Conservation (phyloP, 1,140 invertebrate genomes). For the Tetraneura akinire region DNA sequence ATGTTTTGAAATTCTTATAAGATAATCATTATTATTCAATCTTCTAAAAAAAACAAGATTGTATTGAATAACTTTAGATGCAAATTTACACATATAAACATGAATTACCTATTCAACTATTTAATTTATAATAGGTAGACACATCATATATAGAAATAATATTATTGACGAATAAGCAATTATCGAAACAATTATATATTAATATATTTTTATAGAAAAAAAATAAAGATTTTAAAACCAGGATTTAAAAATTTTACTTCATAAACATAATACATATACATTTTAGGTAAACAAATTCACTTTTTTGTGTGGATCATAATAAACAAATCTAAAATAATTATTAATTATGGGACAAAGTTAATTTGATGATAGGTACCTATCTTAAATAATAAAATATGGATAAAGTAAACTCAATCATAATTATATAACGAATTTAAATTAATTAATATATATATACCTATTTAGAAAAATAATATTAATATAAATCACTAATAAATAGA, state of each 20-base stretch:
- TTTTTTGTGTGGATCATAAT: not conserved
- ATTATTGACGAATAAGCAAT: no score
- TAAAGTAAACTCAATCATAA: not conserved
- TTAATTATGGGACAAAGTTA: conserved; percentile 17
- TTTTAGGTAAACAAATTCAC: conserved; percentile 3
- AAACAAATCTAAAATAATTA: conserved; percentile 19
- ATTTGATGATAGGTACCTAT: not conserved
- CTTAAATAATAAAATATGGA: not conserved
- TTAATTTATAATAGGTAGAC: no score
- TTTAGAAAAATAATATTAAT: not conserved
- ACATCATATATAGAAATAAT: no score
- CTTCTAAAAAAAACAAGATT: no score
- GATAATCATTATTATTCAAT: no score
- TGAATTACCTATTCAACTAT: no score
- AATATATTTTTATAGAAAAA: not conserved
- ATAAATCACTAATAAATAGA: not conserved
- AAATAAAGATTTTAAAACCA: not conserved
- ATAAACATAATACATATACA: not conserved
- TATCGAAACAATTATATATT: no score
- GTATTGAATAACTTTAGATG: no score
- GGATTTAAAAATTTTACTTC: not conserved
- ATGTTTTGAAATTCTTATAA: no score
- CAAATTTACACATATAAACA: no score
- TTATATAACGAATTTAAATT: not conserved
- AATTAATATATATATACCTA: not conserved